Conservation (phyloP, 2,113 vertebrate species). For the Pan troglodytes region DNA sequence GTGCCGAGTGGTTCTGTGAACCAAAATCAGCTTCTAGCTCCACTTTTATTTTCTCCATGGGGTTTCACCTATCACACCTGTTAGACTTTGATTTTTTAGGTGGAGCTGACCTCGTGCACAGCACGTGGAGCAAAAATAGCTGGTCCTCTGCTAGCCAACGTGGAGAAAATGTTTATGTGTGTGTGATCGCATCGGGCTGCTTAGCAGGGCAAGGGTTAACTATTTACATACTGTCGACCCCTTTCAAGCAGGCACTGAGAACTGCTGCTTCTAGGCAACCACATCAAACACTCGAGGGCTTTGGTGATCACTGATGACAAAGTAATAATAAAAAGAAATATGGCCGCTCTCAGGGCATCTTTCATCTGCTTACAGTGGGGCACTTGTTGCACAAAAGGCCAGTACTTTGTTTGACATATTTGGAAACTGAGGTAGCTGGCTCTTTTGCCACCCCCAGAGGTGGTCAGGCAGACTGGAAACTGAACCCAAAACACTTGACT, state of each 20-base stretch:
- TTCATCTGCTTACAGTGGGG: background rate
- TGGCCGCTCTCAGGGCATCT: background rate
- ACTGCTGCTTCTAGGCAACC: constrained; percentile 62
- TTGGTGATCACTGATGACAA: constrained; percentile 49
- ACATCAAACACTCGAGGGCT: constrained; percentile 42
- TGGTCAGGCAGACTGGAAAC: background rate
- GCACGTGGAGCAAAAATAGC: background rate
- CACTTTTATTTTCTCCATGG: background rate
- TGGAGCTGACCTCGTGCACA: background rate
- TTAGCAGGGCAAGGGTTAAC: constrained; percentile 73
- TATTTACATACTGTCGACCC: constrained; percentile 42
- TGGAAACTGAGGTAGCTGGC: constrained; percentile 68
- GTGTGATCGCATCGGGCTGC: background rate
- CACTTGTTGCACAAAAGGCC: constrained; percentile 52
- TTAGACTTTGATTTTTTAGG: constrained; percentile 18
- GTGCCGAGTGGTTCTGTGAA: background rate
- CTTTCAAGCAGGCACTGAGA: constrained; percentile 53
- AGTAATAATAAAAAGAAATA: constrained; percentile 59
- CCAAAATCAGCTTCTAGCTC: background rate
- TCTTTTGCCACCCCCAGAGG: background rate
- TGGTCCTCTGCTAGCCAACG: background rate
- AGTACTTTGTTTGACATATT: constrained; percentile 38
- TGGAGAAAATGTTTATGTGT: background rate
- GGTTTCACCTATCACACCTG: background rate
- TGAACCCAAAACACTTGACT: background rate